Conservation (phyloP, 2,888 invertebrate genomes). For the Caenorhabditis imperialis region DNA sequence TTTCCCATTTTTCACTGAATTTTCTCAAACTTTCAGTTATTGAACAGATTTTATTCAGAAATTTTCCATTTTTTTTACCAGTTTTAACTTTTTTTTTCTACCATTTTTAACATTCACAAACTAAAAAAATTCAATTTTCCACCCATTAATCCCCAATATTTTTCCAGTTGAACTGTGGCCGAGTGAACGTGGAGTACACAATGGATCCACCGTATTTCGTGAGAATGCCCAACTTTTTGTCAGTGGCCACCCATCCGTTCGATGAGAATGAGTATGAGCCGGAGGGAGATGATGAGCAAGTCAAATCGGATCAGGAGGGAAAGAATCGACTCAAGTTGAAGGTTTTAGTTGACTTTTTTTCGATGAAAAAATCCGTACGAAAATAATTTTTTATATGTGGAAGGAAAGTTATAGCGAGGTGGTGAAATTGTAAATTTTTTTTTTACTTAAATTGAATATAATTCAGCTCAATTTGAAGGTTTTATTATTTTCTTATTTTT, state of each 20-base stretch:
- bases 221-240: slow-evolving; percentile 92
- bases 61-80: too few species aligned
- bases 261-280: slow-evolving; percentile 91
- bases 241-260: slow-evolving; percentile 96
- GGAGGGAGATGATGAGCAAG: slow-evolving; percentile 98
- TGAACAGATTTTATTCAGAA: too few species aligned
- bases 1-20: not conserved
- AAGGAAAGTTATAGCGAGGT: too few species aligned
- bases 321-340: slow-evolving; percentile 84
- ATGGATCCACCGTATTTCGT: slow-evolving; percentile 40
- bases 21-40: not conserved
- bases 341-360: slow-evolving; percentile 67
- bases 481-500: not conserved
- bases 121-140: too few species aligned
- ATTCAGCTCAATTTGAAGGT: not conserved
- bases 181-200: slow-evolving; percentile 16
- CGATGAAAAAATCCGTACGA: not conserved
- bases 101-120: too few species aligned
- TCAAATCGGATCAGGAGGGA: slow-evolving; percentile 94
- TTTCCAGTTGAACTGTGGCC: slow-evolving; percentile 12
- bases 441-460: too few species aligned
- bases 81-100: too few species aligned
- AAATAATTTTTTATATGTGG: too few species aligned
- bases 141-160: too few species aligned
- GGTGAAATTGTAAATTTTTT: too few species aligned